Evolutionary conservation across 2,797 vertebrate species (phyloP), one percentile per base, ranked within the genome.

Genomic region (Cichlasoma orientale): DNA sequence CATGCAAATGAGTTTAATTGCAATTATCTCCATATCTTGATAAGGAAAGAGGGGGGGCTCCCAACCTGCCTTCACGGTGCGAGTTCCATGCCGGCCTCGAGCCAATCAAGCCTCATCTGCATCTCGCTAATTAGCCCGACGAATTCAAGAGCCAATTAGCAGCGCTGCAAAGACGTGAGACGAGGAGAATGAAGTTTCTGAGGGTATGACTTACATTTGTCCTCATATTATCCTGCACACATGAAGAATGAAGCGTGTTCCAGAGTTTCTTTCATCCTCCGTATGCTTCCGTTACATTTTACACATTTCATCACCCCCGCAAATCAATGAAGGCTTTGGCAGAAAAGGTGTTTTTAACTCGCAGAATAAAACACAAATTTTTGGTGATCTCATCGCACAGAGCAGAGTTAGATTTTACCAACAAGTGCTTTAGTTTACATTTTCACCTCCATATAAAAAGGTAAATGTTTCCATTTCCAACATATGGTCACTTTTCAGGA

Each of bases 1-100:
- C 92, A 94, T 94, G 94, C 93, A 94, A 95, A 95, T 95, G 13
- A 90, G 85, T 90, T 86, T 93, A 94, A 94, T 93, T 95, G 91
- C 90, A 95, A 93, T 95, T 93, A 95, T 95, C 94, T 94, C 82
- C 88, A 81, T 90, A 93, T 95, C 91, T 93, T 92, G 88, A 93
- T 94, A 92, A 94, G 92, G 74, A 87, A 78, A 75, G 78, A 86
- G 89, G 31, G 90, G 85, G 86, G 83, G 86, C 85, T 19, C 63
- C 63, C 63, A 68, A 50, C 63, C 63, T 87, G 92, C 84, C 83
- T 83, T 85, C 88, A 89, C 89, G 88, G 90, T 87, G 84, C 82
- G 77, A 87, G 79, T 88, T 91, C 80, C 79, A 88, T 83, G 91
- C 90, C 84, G 83, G 89, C 88, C 92, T 94, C 92, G 89, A 90